These are phyloP conservation scores for Hassar affinis DNA, from an alignment of 2,113 vertebrate species.

Conservation along the genomic window DNA sequence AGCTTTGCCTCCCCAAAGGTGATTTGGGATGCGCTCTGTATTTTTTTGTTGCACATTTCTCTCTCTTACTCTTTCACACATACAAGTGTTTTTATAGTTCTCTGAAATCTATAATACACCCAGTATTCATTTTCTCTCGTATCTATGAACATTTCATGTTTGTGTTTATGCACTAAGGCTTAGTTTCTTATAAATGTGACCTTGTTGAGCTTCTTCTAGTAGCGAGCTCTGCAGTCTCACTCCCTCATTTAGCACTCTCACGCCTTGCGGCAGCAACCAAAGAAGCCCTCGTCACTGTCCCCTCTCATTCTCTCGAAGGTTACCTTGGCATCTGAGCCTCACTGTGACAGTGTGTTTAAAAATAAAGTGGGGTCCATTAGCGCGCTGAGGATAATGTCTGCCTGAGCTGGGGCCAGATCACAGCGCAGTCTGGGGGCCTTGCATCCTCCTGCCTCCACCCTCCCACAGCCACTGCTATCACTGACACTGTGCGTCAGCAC, in stretches of 20 bases:
- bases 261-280: conserved; percentile 49
- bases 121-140: not conserved
- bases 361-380: conserved; percentile 75
- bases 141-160: not conserved
- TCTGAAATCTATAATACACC: not conserved
- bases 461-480: conserved; percentile 61
- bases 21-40: conserved; percentile 43
- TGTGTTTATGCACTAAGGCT: not conserved
- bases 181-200: not conserved
- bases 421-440: conserved; percentile 68
- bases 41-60: conserved; percentile 17
- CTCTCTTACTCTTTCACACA: not conserved
- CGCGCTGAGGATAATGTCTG: conserved; percentile 69
- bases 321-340: conserved; percentile 74
- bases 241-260: conserved; percentile 38
- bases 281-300: conserved; percentile 52
- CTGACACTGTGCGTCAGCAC: conserved; percentile 73
- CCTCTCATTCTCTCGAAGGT: conserved; percentile 64
- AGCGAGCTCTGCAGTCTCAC: conserved; percentile 32
- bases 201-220: conserved; percentile 3
- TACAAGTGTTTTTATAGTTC: not conserved
- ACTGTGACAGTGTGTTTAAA: conserved; percentile 77
- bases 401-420: conserved; percentile 61
- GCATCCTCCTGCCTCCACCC: conserved; percentile 59
- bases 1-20: conserved; percentile 19